Evolutionary conservation across 2,113 vertebrate species (phyloP).

Genomic region (Panurus biarmicus): DNA sequence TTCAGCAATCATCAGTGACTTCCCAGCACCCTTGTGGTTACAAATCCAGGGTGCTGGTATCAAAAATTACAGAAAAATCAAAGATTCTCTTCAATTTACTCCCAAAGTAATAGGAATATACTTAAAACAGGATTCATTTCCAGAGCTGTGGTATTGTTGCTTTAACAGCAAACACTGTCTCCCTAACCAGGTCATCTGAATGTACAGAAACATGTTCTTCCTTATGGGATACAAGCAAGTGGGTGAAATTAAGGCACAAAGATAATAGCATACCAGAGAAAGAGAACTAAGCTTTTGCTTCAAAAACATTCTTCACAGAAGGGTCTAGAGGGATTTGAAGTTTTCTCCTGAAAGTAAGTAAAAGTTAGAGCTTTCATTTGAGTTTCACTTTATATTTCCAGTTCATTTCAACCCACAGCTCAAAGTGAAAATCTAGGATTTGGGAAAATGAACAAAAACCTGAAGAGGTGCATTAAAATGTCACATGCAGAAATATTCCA

Average conservation of each 20-base stretch:
- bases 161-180: not conserved
- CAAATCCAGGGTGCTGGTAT: not conserved
- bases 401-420: constrained; percentile 33
- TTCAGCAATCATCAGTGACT: not conserved
- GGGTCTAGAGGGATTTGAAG: constrained; percentile 42
- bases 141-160: not conserved
- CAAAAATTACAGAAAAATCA: not conserved
- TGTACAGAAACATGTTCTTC: not conserved
- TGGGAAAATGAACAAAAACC: not conserved
- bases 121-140: not conserved
- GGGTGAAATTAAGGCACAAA: constrained; percentile 39
- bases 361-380: constrained; percentile 51
- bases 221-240: not conserved
- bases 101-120: not conserved
- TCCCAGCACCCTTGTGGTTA: not conserved
- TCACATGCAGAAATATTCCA: constrained; percentile 12
- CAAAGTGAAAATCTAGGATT: constrained; percentile 34
- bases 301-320: constrained; percentile 38
- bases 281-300: constrained; percentile 49
- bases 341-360: constrained; percentile 41
- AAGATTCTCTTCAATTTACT: not conserved
- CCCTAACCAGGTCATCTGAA: not conserved
- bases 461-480: not conserved
- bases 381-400: constrained; percentile 18
- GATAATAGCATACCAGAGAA: constrained; percentile 15